Base-by-base conservation (phyloP, 2,113 vertebrate genomes). In the Pseudopodoces humilis region DNA sequence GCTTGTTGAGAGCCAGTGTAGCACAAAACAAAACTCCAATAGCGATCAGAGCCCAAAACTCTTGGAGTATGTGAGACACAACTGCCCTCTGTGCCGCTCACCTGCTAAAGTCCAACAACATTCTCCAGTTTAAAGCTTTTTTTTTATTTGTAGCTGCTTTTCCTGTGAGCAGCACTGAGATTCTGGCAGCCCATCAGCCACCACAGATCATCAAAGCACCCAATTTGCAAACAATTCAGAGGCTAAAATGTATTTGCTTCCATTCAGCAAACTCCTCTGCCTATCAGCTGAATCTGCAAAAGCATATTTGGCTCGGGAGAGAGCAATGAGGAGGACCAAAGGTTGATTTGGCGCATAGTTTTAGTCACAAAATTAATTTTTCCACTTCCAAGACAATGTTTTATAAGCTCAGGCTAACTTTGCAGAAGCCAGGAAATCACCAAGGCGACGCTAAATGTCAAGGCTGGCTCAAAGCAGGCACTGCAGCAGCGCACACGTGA, bases 371-470 rank as follows among this genome's bases (percentile, higher is more conserved):
- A 88, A 90, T n/a, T 69, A 31, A 30, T 88, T 91, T 63, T 88
- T 31, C 63, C 50, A 46, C 43, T 47, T 88, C 68, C 68, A 79
- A 82, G 77, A 65, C 46, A 52, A 56, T 50, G 82, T 82, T 93
- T 94, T 86, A 23, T 35, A 67, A 90, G 74, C 92, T 80, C 67
- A 59, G 87, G 72, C 88, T 95, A 93, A 95, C 95, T 96, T 96
- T 90, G 71, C 86, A 91, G 91, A 94, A 15, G 72, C 31, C 90
- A 88, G 91, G 21, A 72, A 83, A 94, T 97, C 96, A 94, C 96
- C 96, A 95, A 96, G 93, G 96, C 70, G 95, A 97, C 65, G 58
- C 68, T 84, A 94, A 97, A 96, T 95, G 96, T 90, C 96, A 95
- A 59, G 83, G 37, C 33, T 84, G 88, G 94, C 93, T 96, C 13